Evolutionary conservation across 30 jellyfish, hydroid and myxozoan species (phyloP), one percentile per base, ranked within the genome.

Genomic region (Turritopsis dohrnii): DNA sequence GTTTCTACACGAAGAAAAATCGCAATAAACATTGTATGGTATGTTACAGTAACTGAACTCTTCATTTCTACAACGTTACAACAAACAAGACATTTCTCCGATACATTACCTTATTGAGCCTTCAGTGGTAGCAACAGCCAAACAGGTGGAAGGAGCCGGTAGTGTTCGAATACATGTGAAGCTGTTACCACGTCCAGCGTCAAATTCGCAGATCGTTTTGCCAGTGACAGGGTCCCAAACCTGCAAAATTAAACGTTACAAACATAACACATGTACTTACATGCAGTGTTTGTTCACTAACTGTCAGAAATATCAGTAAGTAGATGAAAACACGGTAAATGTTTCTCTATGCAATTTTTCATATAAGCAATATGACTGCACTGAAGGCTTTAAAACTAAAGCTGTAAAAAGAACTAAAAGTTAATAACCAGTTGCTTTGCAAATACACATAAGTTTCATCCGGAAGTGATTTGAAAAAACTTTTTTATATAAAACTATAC

Each of bases 161-260:
- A 93, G 76, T 1, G 98, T 85, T 23, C 96, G 86, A 29, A 93
- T 88, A 86, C 95, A 54, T 24, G 89, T 80, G 26, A 93, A 71
- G 21, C 93, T 81, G 71, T 76, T 79, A 84, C 83, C 82, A 53
- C 85, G 88, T 7, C 90, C 88, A 30, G 79, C 92, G 21, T 88
- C 95, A 60, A 80, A 80, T n/a, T 76, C 87, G 30, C 80, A 52
- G 65, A 85, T 83, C 22, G 93, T 75, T 22, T 87, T 86, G 28
- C 90, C 89, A 17, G 85, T 84, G 18, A 93, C 82, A 16, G 96
- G 98, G 53, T 93, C 98, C 98, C 98, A 93, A 30, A 93, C 83
- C 98, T 93, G 74, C 19, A 81, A 66, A 69, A 60, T 23, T 27
- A 69, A 69, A 1, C 19, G 30, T 41, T 41, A 3, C 13, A 41